Percentiles rank a stretch among this genome's conserved stretches.
Conservation (phyloP, 2,888 invertebrate genomes). For the Limnephilus marmoratus region DNA sequence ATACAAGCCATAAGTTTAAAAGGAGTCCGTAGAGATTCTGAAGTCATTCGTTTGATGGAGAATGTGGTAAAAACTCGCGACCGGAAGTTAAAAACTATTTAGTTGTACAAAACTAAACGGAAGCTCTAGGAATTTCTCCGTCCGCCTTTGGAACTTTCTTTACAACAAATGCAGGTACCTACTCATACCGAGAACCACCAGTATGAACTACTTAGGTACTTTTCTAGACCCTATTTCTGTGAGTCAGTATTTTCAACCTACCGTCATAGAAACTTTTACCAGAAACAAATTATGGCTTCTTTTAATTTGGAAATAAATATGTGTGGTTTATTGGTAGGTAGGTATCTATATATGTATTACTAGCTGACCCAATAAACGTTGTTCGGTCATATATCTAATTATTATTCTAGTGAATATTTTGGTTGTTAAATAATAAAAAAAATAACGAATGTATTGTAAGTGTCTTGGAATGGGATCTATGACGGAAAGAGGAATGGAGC, state of each 20-base stretch:
- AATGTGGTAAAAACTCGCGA: slow-evolving; percentile 37
- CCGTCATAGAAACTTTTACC: background rate
- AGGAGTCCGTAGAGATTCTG: background rate
- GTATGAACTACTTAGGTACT: background rate
- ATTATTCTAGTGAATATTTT: no score
- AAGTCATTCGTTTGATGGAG: slow-evolving; percentile 11
- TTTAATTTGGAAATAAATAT: background rate
- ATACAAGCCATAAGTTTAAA: background rate
- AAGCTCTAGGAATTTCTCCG: slow-evolving; percentile 25
- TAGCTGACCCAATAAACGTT: no score
- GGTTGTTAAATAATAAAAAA: no score
- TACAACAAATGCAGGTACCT: slow-evolving; percentile 9
- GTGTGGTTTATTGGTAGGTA: background rate
- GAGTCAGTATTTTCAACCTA: background rate
- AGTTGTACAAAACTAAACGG: slow-evolving; percentile 21
- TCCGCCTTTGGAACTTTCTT: slow-evolving; percentile 36
- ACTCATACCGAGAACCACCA: background rate
- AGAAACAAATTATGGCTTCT: background rate
- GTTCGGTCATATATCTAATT: no score
- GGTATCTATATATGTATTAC: background rate
- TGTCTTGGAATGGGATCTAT: no score
- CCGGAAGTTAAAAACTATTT: slow-evolving; percentile 37
- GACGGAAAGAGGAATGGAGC: no score
- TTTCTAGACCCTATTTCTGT: background rate
- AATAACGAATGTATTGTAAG: no score